Conservation (phyloP, 2,888 invertebrate genomes). For the Agriotes lineatus region DNA sequence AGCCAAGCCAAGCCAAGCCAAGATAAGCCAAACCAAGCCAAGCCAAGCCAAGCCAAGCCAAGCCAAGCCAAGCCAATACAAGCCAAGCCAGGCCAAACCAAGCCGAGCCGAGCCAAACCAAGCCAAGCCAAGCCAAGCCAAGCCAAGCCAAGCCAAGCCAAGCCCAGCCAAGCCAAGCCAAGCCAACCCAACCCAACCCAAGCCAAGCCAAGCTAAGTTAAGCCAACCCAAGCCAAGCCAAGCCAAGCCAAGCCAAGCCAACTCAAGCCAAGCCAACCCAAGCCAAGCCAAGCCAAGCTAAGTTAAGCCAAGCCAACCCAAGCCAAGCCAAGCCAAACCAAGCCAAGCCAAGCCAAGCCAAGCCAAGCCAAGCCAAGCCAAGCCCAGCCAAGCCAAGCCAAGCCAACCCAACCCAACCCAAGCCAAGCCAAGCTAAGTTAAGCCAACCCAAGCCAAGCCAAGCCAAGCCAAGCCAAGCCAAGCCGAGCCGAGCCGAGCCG, state of each 20-base stretch:
- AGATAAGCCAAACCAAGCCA: background rate
- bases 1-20: background rate
- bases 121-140: constrained; percentile 1
- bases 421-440: constrained; percentile 1
- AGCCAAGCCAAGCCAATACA: background rate
- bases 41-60: background rate
- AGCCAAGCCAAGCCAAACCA: too few species aligned
- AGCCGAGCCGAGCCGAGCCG: background rate
- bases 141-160: background rate
- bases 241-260: too few species aligned
- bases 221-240: too few species aligned
- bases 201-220: too few species aligned
- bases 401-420: background rate
- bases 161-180: background rate
- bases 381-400: background rate
- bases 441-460: background rate
- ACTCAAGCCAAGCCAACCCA: background rate
- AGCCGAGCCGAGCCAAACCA: background rate
- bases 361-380: background rate
- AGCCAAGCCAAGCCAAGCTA: too few species aligned
- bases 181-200: background rate
- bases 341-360: background rate
- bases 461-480: constrained; percentile 1
- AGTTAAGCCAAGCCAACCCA: too few species aligned
- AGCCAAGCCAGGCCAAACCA: background rate